A percentile compares a stretch with the other conserved stretches of the same genome.
Evolutionary conservation across 1,140 invertebrate genomes (phyloP).

Genomic region (Halesus radiatus): DNA sequence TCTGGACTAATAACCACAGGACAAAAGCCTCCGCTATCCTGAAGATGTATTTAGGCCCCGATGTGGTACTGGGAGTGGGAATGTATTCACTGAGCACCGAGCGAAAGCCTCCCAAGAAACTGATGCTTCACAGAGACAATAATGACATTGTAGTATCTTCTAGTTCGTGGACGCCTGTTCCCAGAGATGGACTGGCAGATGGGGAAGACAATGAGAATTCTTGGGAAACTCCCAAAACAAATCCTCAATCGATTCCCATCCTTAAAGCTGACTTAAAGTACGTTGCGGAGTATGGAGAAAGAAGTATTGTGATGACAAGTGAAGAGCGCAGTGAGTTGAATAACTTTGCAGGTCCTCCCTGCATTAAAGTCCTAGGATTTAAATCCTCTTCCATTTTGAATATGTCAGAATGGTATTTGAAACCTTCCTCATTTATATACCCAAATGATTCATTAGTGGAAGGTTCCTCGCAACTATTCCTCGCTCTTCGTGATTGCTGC

Average conservation of each 20-base stretch:
- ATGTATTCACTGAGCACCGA: conserved; percentile 49
- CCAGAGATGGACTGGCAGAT: neutral
- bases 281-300: conserved; percentile 37
- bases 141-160: conserved; percentile 43
- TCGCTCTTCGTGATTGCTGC: conserved; percentile 50
- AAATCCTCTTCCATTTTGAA: conserved; percentile 38
- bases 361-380: conserved; percentile 50
- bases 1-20: conserved; percentile 42
- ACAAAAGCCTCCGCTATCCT: conserved; percentile 42
- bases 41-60: conserved; percentile 46
- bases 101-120: conserved; percentile 36
- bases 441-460: conserved; percentile 48
- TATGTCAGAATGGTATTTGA: conserved; percentile 47
- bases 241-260: conserved; percentile 1
- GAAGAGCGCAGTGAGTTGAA: conserved; percentile 47
- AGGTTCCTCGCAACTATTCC: conserved; percentile 50
- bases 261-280: conserved; percentile 37
- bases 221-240: neutral
- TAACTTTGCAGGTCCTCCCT: conserved; percentile 49
- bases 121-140: conserved; percentile 37
- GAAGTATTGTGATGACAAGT: conserved; percentile 41
- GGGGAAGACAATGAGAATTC: neutral
- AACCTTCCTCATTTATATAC: conserved; percentile 48
- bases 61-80: conserved; percentile 45
- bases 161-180: neutral